Conservation (phyloP, 2,113 vertebrate genomes). For the Cryptoleucopteryx plumbea region DNA sequence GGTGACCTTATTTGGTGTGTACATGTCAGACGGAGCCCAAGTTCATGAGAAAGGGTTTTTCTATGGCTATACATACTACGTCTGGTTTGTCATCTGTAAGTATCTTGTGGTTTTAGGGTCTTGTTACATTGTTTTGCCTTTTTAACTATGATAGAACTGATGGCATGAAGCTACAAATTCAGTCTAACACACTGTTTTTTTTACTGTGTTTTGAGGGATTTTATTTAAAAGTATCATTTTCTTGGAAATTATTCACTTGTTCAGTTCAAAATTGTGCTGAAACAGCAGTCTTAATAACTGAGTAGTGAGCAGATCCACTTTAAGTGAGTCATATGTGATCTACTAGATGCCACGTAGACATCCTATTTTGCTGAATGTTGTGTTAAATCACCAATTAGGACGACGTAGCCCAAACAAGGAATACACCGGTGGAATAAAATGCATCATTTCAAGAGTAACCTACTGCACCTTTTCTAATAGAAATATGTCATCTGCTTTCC, state of each 20-base stretch:
- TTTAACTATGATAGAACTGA: not conserved
- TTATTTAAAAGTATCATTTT: not conserved
- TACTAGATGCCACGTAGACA: not conserved
- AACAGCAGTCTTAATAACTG: not conserved
- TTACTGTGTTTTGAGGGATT: not conserved
- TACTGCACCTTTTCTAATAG: not conserved
- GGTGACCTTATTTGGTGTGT: slow-evolving; percentile 85
- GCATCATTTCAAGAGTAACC: not conserved
- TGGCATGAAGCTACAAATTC: not conserved
- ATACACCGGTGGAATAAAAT: not conserved
- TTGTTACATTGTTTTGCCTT: not conserved
- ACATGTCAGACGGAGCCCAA: slow-evolving; percentile 78
- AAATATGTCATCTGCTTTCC: not conserved
- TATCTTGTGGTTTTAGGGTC: slow-evolving; percentile 24
- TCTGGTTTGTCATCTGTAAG: slow-evolving; percentile 93
- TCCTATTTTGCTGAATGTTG: not conserved
- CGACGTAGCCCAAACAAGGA: not conserved
- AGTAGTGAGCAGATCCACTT: not conserved
- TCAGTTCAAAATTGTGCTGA: not conserved
- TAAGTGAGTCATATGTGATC: not conserved
- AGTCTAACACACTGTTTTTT: not conserved
- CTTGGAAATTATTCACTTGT: not conserved
- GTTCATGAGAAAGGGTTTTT: slow-evolving; percentile 94
- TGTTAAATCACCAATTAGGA: not conserved
- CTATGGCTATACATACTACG: slow-evolving; percentile 88